Percentiles rank a stretch among this genome's conserved stretches.
These are phyloP conservation scores for Lacerta agilis DNA, from an alignment of 2,797 vertebrate species.

Conservation along the genomic window DNA sequence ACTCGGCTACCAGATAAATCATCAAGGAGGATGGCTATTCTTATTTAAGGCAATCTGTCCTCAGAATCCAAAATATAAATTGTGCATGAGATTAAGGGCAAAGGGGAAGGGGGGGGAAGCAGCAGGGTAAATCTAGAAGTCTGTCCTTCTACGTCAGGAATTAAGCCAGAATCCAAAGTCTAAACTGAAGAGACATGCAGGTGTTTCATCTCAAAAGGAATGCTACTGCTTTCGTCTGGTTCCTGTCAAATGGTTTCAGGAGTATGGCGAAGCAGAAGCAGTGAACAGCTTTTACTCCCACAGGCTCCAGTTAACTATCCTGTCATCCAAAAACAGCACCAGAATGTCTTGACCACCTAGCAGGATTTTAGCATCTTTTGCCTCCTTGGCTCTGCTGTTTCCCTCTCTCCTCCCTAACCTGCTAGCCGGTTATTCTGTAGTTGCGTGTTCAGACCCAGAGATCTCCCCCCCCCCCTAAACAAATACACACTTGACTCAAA, in stretches of 20 bases:
- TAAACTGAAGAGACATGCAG: not conserved
- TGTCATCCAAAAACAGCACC: not conserved
- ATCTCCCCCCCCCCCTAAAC: too few species aligned
- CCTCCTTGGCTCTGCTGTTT: not conserved
- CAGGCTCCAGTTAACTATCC: not conserved
- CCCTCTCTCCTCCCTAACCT: not conserved
- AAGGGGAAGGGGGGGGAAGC: too few species aligned
- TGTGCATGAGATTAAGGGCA: not conserved
- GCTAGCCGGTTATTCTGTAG: not conserved
- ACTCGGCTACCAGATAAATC: not conserved
- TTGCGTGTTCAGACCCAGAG: too few species aligned
- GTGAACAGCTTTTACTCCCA: slow-evolving; percentile 3
- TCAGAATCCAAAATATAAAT: slow-evolving; percentile 9
- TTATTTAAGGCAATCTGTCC: not conserved
- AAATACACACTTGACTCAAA: too few species aligned
- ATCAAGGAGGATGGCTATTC: not conserved
- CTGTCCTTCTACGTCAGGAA: slow-evolving; percentile 5
- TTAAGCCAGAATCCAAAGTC: slow-evolving; percentile 14
- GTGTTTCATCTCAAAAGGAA: slow-evolving; percentile 33
- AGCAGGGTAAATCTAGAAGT: slow-evolving; percentile 13
- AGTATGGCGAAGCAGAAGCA: slow-evolving; percentile 21
- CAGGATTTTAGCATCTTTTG: not conserved
- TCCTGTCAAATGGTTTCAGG: slow-evolving; percentile 1
- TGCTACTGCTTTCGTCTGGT: not conserved
- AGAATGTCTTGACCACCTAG: not conserved